Evolutionary conservation across 92 coral and sea anemone genomes (phyloP), one percentile per base, ranked within the genome.

Genomic region (Micromussa lordhowensis): DNA sequence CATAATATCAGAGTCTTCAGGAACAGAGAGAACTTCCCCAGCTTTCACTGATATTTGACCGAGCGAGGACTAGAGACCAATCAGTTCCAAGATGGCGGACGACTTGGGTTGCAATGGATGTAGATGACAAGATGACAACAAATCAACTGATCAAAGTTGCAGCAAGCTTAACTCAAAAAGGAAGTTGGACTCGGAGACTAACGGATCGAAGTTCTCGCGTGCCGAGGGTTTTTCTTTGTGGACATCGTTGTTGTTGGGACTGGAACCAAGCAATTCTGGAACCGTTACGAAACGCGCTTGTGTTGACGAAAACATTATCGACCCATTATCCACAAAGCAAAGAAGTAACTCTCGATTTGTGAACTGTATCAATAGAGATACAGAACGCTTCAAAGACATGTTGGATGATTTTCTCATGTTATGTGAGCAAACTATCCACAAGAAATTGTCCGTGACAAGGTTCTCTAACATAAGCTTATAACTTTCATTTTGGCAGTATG

Each of bases 201-300:
- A 11, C 34, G 82, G 88, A 63, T 84, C 91, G 16, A 95, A 95
- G 80, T 87, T 90, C 22, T 63, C 92, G 21, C 91, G 96, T 86
- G 88, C 91, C 3, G 96, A 93, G 34, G 98, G 98, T 0, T 95
- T 89, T 92, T 95, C 96, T 12, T 95, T 96, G 98, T 95, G 98
- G 98, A 95, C 96, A 3, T 87, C 96, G 14, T 87, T 95, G 80
- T 84, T 95, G 89, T 82, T 95, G 12, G 98, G 98, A 32, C 28
- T 94, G 5, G 82, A 83, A 16, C 77, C 94, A 51, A 85, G 71
- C 11, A 28, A 70, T 24, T 51, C 66, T 36, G 21, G 76, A 57
- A 59, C 84, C 31, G 71, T 40, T 49, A 3, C 3, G 16, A 44
- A 22, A 14, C 30, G 69, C 54, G n/a, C 36, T 28, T 26, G 82